Percentiles rank a stretch among this genome's conserved stretches.
These are phyloP conservation scores for Anguilla marmorata DNA, from an alignment of 2,797 vertebrate genomes.

Conservation along the genomic window DNA sequence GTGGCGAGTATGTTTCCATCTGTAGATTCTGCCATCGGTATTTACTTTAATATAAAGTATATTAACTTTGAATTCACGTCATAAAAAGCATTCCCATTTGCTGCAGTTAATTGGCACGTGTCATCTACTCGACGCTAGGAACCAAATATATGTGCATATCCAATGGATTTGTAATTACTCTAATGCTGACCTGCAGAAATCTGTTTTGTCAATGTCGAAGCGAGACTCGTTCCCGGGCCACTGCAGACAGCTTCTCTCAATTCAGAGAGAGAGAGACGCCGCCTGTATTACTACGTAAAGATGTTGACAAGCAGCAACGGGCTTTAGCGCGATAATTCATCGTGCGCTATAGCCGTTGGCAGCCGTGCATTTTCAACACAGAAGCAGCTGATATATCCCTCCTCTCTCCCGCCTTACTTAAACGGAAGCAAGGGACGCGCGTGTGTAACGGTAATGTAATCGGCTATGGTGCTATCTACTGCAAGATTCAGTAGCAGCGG, in stretches of 20 bases:
- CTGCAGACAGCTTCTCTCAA: background rate
- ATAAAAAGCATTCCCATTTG: background rate
- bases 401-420: conserved; percentile 52
- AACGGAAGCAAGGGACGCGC: conserved; percentile 41
- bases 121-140: background rate
- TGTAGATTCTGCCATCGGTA: background rate
- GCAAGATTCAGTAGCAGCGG: background rate
- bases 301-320: conserved; percentile 32
- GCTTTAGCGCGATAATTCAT: background rate
- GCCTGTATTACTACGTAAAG: conserved; percentile 2
- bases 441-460: conserved; percentile 49
- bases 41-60: background rate
- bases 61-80: no score
- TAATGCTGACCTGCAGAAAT: background rate
- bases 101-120: background rate
- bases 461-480: background rate
- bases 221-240: background rate
- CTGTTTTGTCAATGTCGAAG: background rate
- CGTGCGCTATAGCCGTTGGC: conserved; percentile 13
- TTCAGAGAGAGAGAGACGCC: background rate
- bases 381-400: background rate
- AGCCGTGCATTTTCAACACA: conserved; percentile 31
- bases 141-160: background rate
- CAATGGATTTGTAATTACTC: background rate
- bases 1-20: no score